phyloP scores from a whole-genome alignment of 2,797 vertebrate genomes.

The Microchirus variegatus region DNA sequence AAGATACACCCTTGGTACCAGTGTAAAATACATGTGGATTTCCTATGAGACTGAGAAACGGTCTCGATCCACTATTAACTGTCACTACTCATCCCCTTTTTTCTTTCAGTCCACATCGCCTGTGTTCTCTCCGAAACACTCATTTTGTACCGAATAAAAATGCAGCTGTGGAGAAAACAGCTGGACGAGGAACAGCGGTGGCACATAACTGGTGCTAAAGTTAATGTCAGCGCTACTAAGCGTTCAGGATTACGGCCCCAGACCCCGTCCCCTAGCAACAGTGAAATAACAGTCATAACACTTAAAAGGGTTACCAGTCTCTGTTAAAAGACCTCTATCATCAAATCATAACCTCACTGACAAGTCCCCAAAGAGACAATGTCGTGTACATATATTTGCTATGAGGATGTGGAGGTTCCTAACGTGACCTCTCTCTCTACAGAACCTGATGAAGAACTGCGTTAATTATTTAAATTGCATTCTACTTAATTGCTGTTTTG shows the following conservation, averaged over 20 bases:
- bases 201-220: conserved; percentile 36
- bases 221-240: conserved; percentile 67
- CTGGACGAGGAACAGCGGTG: conserved; percentile 33
- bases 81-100: conserved; percentile 7
- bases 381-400: not conserved
- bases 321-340: conserved; percentile 23
- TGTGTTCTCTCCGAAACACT: conserved; percentile 40
- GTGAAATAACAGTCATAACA: conserved; percentile 51
- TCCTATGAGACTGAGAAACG: conserved; percentile 21
- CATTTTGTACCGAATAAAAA: conserved; percentile 16
- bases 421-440: not conserved
- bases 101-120: conserved; percentile 19
- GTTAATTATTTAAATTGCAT: conserved; percentile 15
- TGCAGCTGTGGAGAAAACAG: conserved; percentile 43
- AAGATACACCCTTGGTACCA: not conserved
- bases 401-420: not conserved
- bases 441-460: conserved; percentile 27
- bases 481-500: conserved; percentile 32
- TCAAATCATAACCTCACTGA: conserved; percentile 20
- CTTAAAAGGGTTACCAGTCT: conserved; percentile 31
- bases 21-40: not conserved
- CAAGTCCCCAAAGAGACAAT: conserved; percentile 15
- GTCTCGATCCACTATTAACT: not conserved
- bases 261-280: conserved; percentile 8
- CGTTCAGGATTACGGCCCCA: conserved; percentile 36